Conservation (phyloP, 2,797 vertebrate genomes). For the Apodemus agrarius region DNA sequence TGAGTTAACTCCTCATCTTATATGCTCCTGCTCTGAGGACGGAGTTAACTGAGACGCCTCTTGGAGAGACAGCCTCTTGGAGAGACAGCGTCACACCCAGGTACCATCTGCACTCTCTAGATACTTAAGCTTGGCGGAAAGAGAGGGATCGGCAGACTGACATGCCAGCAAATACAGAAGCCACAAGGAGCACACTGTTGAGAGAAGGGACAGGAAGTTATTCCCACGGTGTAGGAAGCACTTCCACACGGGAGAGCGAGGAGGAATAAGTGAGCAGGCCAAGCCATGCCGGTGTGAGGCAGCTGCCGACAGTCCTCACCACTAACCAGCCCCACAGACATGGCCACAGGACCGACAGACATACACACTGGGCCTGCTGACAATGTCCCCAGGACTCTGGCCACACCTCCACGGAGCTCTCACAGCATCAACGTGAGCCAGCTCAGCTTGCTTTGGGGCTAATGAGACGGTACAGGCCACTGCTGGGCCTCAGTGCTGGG, state of each 20-base stretch:
- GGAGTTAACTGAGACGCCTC: conserved; percentile 14
- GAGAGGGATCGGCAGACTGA: conserved; percentile 10
- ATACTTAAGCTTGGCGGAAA: conserved; percentile 57
- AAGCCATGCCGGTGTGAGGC: conserved; percentile 76
- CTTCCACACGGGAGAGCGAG: conserved; percentile 58
- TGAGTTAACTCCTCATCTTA: background rate
- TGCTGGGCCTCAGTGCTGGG: conserved; percentile 25
- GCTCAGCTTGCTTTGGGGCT: conserved; percentile 38
- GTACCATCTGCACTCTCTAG: conserved; percentile 63
- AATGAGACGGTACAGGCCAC: conserved; percentile 8
- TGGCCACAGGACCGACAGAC: conserved; percentile 67
- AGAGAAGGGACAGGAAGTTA: conserved; percentile 47
- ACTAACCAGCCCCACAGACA: conserved; percentile 65
- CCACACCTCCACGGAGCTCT: conserved; percentile 37
- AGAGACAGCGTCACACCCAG: conserved; percentile 38
- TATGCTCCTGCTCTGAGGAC: background rate
- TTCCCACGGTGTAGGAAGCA: conserved; percentile 54
- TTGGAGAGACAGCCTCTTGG: conserved; percentile 42
- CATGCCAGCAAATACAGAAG: conserved; percentile 77
- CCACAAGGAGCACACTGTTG: conserved; percentile 74
- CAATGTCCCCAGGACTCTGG: conserved; percentile 44
- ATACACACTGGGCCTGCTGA: conserved; percentile 56
- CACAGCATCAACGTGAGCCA: background rate
- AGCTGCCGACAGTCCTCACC: conserved; percentile 67
- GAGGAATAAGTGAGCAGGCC: conserved; percentile 75